These are phyloP conservation scores for Odontocerum albicorne DNA, from an alignment of 2,888 invertebrate genomes.

Conservation along the genomic window DNA sequence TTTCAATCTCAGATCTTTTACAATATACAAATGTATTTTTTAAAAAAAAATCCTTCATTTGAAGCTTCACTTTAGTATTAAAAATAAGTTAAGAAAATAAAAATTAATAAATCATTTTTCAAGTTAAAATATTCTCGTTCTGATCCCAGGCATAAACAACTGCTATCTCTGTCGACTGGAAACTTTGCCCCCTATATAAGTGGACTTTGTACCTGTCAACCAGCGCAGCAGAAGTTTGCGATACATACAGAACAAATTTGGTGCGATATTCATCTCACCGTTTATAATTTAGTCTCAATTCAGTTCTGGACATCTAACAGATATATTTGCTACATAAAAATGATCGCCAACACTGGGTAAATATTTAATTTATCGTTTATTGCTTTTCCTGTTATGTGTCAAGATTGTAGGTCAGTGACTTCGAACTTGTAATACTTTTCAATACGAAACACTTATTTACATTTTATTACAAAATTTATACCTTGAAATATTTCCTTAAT, in stretches of 20 bases:
- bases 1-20: too few relatives aligned
- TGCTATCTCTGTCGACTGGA: constrained; percentile 63
- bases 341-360: constrained; percentile 34
- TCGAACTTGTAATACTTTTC: constrained; percentile 3
- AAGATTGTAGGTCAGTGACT: constrained; percentile 18
- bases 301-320: neutral
- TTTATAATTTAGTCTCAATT: neutral
- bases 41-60: too few relatives aligned
- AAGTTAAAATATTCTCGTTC: too few relatives aligned
- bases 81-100: too few relatives aligned
- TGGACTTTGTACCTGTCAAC: constrained; percentile 32
- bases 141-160: too few relatives aligned
- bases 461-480: constrained; percentile 5
- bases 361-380: constrained; percentile 1
- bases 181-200: constrained; percentile 20
- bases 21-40: too few relatives aligned
- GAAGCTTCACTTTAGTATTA: too few relatives aligned
- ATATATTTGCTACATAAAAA: constrained; percentile 9
- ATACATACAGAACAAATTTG: constrained; percentile 2
- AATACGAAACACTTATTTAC: neutral
- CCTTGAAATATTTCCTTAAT: constrained; percentile 6
- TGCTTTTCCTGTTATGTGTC: neutral
- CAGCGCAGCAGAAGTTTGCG: too few relatives aligned
- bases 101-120: too few relatives aligned
- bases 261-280: neutral